A percentile compares a stretch with the other conserved stretches of the same genome.
Conservation (phyloP, 2,888 invertebrate genomes). For the Stenodema calcarata region DNA sequence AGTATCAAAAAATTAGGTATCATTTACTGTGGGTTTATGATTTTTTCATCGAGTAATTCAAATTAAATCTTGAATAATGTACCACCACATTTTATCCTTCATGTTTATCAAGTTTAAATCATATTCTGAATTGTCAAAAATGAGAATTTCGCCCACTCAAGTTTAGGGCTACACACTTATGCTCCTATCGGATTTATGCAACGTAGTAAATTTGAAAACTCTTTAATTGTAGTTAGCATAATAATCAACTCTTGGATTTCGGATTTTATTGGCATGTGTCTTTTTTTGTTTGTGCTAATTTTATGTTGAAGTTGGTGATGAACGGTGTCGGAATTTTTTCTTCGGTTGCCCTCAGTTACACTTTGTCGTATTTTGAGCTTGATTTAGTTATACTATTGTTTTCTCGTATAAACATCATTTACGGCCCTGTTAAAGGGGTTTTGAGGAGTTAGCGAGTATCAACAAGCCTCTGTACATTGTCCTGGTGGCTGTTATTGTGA, state of each 20-base stretch:
- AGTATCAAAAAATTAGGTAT: too few relatives aligned
- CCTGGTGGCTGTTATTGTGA: too few relatives aligned
- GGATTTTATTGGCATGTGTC: not conserved
- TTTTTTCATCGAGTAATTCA: too few relatives aligned
- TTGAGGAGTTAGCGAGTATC: too few relatives aligned
- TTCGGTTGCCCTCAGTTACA: too few relatives aligned
- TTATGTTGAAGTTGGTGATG: not conserved
- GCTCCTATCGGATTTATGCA: not conserved
- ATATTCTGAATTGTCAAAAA: too few relatives aligned
- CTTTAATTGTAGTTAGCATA: not conserved
- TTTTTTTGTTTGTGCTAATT: not conserved
- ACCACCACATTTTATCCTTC: not conserved
- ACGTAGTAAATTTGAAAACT: not conserved
- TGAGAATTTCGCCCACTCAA: too few relatives aligned
- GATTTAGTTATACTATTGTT: not conserved
- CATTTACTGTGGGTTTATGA: too few relatives aligned
- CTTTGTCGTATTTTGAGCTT: not conserved
- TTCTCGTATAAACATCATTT: too few relatives aligned
- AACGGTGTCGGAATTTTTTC: not conserved
- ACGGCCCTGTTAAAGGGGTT: too few relatives aligned
- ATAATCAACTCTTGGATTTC: not conserved
- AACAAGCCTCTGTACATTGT: too few relatives aligned
- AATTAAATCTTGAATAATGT: too few relatives aligned
- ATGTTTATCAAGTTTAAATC: not conserved
- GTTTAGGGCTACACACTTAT: not conserved